Percentiles rank a stretch among this genome's conserved stretches.
Conservation (phyloP, 2,113 vertebrate species). For the Caranx ignobilis region DNA sequence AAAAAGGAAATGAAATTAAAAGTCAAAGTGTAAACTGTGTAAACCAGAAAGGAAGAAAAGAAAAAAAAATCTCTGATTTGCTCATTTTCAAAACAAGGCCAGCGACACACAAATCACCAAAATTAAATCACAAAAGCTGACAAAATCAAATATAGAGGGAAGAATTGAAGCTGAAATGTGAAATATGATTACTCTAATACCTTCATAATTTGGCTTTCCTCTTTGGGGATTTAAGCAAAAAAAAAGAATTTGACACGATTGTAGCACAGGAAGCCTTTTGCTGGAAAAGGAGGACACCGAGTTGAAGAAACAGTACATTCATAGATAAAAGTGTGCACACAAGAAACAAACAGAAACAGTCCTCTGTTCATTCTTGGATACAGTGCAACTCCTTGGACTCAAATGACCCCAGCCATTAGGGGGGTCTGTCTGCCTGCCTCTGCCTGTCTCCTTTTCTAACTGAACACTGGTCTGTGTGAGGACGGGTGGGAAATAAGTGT, state of each 20-base stretch:
- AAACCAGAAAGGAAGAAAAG: background rate
- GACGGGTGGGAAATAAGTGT: conserved; percentile 21
- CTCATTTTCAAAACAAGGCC: conserved; percentile 34
- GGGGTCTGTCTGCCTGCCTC: conserved; percentile 19
- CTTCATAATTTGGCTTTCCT: conserved; percentile 64
- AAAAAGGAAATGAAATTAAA: conserved; percentile 15
- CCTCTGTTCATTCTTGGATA: conserved; percentile 48
- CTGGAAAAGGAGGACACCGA: conserved; percentile 61
- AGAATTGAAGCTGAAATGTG: conserved; percentile 60
- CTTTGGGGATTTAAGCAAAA: conserved; percentile 55
- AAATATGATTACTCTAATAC: conserved; percentile 72
- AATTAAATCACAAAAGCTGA: conserved; percentile 64
- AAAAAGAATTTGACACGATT: conserved; percentile 60
- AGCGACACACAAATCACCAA: conserved; percentile 45
- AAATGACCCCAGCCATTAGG: conserved; percentile 33
- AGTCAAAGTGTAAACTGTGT: conserved; percentile 6
- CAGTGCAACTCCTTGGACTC: conserved; percentile 40
- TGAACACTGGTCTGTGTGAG: conserved; percentile 33
- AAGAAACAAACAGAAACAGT: conserved; percentile 21
- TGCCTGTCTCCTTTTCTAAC: conserved; percentile 25
- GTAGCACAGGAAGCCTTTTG: conserved; percentile 43
- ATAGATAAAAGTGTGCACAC: conserved; percentile 21
- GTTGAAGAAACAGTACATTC: conserved; percentile 13
- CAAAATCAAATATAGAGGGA: conserved; percentile 51
- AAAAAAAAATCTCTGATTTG: conserved; percentile 2